Percentiles rank a stretch among this genome's conserved stretches.
These are phyloP conservation scores for Dermochelys coriacea DNA, from an alignment of 2,797 vertebrate species.

Conservation along the genomic window DNA sequence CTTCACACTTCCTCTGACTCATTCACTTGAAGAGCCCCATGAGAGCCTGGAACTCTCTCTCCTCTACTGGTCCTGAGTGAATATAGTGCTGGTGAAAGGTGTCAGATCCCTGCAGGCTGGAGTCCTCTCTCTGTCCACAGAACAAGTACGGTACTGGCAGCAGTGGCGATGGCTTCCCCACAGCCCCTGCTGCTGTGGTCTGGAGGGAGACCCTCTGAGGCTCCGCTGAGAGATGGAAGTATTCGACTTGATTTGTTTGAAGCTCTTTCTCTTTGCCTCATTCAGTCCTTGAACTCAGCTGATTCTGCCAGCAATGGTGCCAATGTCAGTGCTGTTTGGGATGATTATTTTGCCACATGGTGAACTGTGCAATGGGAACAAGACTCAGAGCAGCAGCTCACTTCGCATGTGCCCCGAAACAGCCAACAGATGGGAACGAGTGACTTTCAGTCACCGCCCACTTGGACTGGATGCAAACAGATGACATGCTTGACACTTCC, in stretches of 20 bases:
- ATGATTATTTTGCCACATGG: background rate
- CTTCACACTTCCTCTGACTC: constrained; percentile 48
- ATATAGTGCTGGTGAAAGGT: background rate
- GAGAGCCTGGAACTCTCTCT: constrained; percentile 51
- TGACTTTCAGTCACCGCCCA: background rate
- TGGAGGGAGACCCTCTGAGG: background rate
- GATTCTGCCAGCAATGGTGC: background rate
- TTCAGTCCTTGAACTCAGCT: background rate
- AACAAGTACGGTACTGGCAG: background rate
- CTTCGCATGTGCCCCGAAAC: background rate
- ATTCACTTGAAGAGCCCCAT: constrained; percentile 14
- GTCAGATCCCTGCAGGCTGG: background rate
- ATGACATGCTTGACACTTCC: background rate
- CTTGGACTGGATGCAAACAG: background rate
- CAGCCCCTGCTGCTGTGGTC: background rate
- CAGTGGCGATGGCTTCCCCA: background rate
- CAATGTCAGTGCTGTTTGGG: background rate
- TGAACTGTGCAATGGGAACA: background rate
- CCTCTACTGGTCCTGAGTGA: background rate
- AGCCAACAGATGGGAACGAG: background rate
- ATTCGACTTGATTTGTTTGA: background rate
- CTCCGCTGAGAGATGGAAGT: background rate
- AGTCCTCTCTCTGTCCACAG: background rate
- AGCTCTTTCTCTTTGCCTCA: background rate
- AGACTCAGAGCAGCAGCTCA: background rate